Percentiles rank a stretch among this genome's conserved stretches.
phyloP scores from a whole-genome alignment of 2,113 vertebrate species.

The Cyprinodon tularosa region DNA sequence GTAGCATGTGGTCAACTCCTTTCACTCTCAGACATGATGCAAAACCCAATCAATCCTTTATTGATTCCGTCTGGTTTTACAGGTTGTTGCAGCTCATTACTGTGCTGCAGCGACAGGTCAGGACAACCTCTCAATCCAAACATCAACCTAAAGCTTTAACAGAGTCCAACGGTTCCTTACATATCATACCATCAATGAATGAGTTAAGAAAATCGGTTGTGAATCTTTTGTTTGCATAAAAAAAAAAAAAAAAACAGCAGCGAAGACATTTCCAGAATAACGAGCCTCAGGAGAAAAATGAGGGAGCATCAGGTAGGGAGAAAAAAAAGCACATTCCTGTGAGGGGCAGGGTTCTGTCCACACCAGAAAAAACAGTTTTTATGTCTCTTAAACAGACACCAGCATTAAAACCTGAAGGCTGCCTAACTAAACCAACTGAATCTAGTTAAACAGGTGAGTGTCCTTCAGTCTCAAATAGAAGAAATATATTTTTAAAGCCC shows the following conservation, averaged over 20 bases:
- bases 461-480: too few relatives aligned
- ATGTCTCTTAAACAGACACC: neutral
- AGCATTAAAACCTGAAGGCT: neutral
- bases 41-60: neutral
- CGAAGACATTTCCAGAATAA: too few relatives aligned
- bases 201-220: too few relatives aligned
- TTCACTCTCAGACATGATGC: constrained; percentile 4
- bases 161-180: neutral
- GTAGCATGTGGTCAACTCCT: neutral
- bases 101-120: neutral
- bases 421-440: too few relatives aligned
- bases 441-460: too few relatives aligned
- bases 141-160: neutral
- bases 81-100: neutral
- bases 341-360: neutral
- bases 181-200: neutral
- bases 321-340: neutral
- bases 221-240: neutral
- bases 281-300: neutral
- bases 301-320: neutral
- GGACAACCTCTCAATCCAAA: neutral
- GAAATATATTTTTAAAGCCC: too few relatives aligned
- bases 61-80: constrained; percentile 9
- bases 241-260: too few relatives aligned
- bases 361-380: neutral